phyloP scores from a whole-genome alignment of 1,140 invertebrate genomes.

The Luehdorfia chinensis region DNA sequence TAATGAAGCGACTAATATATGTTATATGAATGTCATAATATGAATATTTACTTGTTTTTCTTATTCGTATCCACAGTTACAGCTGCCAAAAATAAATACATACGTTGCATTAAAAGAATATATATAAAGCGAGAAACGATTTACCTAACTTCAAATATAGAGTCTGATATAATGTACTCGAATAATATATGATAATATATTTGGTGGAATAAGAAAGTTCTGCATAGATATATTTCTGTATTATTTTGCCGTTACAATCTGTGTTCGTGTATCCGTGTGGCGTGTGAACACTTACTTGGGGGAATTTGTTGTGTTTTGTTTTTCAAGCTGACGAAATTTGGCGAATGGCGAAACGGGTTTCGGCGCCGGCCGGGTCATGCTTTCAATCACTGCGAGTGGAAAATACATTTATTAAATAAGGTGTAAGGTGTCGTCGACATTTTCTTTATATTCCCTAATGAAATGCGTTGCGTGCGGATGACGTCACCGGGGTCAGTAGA shows the following conservation, averaged over 20 bases:
- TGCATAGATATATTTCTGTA: no score
- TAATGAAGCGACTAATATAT: constrained; percentile 41
- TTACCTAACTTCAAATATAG: constrained; percentile 18
- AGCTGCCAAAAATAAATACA: constrained; percentile 66
- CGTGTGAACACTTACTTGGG: constrained; percentile 80
- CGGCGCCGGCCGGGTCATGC: constrained; percentile 76
- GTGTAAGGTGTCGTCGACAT: neutral
- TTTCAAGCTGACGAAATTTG: constrained; percentile 93
- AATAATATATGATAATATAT: constrained; percentile 17
- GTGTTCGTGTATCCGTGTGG: neutral
- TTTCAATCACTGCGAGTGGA: constrained; percentile 78
- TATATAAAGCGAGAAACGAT: constrained; percentile 37
- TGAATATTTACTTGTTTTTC: constrained; percentile 56
- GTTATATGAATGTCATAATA: constrained; percentile 41
- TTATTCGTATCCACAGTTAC: constrained; percentile 56
- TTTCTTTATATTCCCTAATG: no score
- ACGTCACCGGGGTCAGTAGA: no score
- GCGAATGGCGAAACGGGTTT: constrained; percentile 90
- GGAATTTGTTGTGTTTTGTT: constrained; percentile 85
- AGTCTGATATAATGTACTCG: constrained; percentile 21
- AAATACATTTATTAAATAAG: neutral
- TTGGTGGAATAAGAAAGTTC: neutral
- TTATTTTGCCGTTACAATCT: no score
- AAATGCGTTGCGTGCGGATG: no score
- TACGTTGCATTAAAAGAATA: constrained; percentile 48